Conservation (phyloP, 1,140 invertebrate species). For the Drosophila rhopaloa region DNA sequence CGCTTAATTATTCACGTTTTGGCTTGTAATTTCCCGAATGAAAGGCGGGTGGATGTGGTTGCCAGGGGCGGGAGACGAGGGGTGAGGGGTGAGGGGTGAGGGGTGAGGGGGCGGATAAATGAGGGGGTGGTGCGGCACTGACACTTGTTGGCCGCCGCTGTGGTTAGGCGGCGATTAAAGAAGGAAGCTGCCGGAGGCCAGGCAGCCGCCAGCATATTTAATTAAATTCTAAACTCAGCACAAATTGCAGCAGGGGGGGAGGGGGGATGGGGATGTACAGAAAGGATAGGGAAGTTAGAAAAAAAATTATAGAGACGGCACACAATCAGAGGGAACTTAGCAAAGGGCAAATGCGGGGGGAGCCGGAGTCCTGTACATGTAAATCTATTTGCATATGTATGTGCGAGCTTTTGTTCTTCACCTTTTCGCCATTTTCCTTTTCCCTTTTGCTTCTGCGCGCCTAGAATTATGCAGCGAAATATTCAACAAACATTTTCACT, state of each 20-base stretch:
- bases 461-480: conserved; percentile 56
- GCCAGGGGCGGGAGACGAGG: neutral
- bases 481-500: conserved; percentile 64
- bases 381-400: conserved; percentile 30
- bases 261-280: neutral
- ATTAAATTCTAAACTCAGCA: conserved; percentile 64
- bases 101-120: neutral
- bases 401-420: conserved; percentile 16
- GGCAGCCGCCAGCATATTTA: conserved; percentile 51
- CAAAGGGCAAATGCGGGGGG: conserved; percentile 9
- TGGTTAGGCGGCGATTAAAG: conserved; percentile 54
- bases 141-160: conserved; percentile 55
- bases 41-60: conserved; percentile 1
- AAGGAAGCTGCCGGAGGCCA: conserved; percentile 26
- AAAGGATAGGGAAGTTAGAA: neutral
- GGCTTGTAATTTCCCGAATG: conserved; percentile 65
- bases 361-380: neutral
- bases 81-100: neutral
- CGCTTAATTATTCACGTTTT: conserved; percentile 64
- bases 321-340: conserved; percentile 14
- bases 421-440: conserved; percentile 33
- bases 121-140: neutral
- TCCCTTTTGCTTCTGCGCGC: conserved; percentile 4
- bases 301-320: neutral
- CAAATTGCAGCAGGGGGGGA: conserved; percentile 19